Percentiles rank a stretch among this genome's conserved stretches.
Conservation (phyloP, 1,140 invertebrate genomes). For the Saxidomus purpurata region DNA sequence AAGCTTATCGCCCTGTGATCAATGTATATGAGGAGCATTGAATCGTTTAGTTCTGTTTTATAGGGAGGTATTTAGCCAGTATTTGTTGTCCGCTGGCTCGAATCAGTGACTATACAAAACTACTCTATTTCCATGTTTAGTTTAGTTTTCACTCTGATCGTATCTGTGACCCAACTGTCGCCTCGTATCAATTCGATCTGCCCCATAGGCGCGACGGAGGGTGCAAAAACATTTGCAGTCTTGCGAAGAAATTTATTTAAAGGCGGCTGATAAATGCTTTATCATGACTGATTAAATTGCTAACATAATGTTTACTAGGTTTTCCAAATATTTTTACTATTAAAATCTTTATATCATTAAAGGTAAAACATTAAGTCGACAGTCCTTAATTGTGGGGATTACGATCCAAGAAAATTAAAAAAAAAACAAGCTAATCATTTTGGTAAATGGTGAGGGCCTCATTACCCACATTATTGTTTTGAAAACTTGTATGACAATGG, state of each 20-base stretch:
- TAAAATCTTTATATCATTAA: no score
- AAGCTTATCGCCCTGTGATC: not conserved
- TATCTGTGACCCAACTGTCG: not conserved
- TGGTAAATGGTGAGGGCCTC: constrained; percentile 3
- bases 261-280: not conserved
- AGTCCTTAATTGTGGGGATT: no score
- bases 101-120: not conserved
- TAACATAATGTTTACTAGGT: not conserved
- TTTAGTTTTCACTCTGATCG: constrained; percentile 27
- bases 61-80: not conserved
- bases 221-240: not conserved
- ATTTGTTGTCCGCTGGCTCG: not conserved
- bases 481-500: not conserved
- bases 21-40: not conserved
- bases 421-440: no score
- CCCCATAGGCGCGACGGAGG: not conserved
- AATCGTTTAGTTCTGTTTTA: not conserved
- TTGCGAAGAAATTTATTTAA: not conserved
- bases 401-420: no score
- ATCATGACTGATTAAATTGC: not conserved
- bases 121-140: not conserved
- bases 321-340: no score
- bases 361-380: no score
- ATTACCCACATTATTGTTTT: not conserved
- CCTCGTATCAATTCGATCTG: not conserved